These are phyloP conservation scores for Chrosomus eos DNA, from an alignment of 2,797 vertebrate species.

Conservation along the genomic window DNA sequence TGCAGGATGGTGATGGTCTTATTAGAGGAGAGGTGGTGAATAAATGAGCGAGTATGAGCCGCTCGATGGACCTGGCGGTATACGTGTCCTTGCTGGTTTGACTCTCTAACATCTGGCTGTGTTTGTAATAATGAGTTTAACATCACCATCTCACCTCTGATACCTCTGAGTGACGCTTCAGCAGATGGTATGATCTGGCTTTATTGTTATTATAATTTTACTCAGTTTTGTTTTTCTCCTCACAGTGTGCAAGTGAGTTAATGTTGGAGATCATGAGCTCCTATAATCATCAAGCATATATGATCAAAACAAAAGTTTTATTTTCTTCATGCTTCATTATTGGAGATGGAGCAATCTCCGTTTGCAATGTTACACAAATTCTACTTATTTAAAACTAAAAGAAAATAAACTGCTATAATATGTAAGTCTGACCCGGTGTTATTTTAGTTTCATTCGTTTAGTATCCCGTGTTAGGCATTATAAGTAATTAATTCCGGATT, in stretches of 20 bases:
- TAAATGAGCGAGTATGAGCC: background rate
- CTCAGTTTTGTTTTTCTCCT: background rate
- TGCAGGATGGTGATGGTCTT: background rate
- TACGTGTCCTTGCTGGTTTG: conserved; percentile 34
- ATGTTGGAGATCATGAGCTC: background rate
- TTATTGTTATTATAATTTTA: background rate
- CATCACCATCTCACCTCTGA: background rate
- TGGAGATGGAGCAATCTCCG: background rate
- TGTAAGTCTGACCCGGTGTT: background rate
- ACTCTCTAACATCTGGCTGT: conserved; percentile 32
- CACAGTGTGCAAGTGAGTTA: background rate
- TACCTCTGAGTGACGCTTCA: background rate
- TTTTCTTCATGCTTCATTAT: background rate
- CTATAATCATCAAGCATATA: background rate
- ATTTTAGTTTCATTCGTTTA: background rate
- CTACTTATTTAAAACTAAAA: background rate
- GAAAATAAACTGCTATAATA: background rate
- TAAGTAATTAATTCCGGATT: background rate
- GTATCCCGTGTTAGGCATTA: background rate
- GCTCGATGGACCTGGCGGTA: background rate
- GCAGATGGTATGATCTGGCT: conserved; percentile 72
- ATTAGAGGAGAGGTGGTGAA: background rate
- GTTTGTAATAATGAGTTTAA: conserved; percentile 36
- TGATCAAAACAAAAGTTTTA: background rate
- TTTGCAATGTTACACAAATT: background rate